phyloP scores from a whole-genome alignment of 2,113 vertebrate species.

The Boulengeromyrus knoepffleri region DNA sequence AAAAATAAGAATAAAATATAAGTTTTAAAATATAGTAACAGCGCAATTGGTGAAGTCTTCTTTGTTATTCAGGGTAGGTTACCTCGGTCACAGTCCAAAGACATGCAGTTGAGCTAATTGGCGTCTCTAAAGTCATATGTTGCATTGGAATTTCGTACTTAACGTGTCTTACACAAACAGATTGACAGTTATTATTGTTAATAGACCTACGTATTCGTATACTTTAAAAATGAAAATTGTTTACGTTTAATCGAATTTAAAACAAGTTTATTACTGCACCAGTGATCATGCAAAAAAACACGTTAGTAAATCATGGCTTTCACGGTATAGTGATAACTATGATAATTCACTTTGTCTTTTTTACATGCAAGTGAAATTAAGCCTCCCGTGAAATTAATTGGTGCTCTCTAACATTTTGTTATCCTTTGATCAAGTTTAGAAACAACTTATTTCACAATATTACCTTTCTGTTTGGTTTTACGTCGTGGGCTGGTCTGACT shows the following conservation, averaged over 20 bases:
- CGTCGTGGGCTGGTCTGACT: not conserved
- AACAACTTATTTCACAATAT: not conserved
- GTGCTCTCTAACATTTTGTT: not conserved
- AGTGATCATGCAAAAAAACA: not conserved
- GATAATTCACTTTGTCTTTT: not conserved
- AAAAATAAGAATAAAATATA: not conserved
- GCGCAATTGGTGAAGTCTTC: not conserved
- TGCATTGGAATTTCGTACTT: not conserved
- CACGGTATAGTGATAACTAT: not conserved
- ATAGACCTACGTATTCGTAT: not conserved
- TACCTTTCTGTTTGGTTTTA: slow-evolving; percentile 10
- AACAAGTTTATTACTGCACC: not conserved
- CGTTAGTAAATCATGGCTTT: not conserved
- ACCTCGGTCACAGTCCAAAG: not conserved
- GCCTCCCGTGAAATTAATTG: not conserved
- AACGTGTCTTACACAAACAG: not conserved
- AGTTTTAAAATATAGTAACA: not conserved
- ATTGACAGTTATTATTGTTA: not conserved
- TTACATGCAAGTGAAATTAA: not conserved
- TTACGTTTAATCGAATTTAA: not conserved
- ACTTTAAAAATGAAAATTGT: not conserved
- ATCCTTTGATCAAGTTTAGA: not conserved
- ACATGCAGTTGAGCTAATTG: not conserved
- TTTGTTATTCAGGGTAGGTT: not conserved
- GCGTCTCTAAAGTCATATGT: not conserved